phyloP scores from a whole-genome alignment of 2,113 vertebrate species.

The Cepphus grylle region DNA sequence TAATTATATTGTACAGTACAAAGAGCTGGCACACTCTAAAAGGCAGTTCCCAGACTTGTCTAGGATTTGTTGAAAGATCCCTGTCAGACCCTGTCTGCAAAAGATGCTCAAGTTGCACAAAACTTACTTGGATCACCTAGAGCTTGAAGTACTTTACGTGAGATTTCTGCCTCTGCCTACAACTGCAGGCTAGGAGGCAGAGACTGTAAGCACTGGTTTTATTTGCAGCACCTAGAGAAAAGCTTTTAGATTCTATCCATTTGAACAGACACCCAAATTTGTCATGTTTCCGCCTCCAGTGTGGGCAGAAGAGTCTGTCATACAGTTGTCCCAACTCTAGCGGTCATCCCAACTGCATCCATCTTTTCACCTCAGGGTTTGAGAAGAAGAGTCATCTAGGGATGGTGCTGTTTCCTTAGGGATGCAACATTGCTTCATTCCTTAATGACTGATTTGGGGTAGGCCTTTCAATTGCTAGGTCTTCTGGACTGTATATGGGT shows the following conservation, averaged over 20 bases:
- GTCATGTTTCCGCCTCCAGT: background rate
- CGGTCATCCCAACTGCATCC: background rate
- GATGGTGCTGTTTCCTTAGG: background rate
- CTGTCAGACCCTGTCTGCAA: background rate
- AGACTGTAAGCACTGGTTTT: background rate
- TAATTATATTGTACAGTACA: background rate
- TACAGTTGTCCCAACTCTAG: background rate
- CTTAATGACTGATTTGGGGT: background rate
- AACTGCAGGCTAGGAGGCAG: background rate
- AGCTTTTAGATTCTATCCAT: background rate
- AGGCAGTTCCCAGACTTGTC: background rate
- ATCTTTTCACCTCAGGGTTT: background rate
- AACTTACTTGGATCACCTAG: background rate
- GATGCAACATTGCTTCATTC: background rate
- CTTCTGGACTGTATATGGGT: background rate
- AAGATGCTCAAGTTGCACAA: background rate
- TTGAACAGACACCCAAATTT: background rate
- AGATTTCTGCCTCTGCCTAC: background rate
- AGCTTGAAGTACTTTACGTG: background rate
- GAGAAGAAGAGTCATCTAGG: background rate
- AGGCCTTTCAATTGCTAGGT: background rate
- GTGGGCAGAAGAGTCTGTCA: background rate
- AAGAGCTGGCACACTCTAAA: background rate
- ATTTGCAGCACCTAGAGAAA: background rate
- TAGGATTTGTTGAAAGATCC: background rate